Base-by-base conservation (phyloP, 2,113 vertebrate species). In the Lonchura striata region DNA sequence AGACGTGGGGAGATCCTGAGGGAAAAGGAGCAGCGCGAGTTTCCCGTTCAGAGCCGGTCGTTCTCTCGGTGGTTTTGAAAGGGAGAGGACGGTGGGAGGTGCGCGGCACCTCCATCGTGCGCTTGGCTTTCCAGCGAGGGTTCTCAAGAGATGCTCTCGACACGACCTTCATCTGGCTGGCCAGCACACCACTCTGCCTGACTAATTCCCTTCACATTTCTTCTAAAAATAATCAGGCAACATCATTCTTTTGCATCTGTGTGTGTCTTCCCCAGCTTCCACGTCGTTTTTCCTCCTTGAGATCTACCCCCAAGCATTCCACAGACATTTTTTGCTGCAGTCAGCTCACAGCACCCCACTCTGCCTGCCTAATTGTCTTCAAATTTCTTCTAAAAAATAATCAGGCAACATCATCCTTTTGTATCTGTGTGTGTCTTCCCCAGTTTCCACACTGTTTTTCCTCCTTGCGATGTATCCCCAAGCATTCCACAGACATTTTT, bases 21-120 rank as follows among this genome's bases (percentile, higher is more conserved):
- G 27, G 59, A 3, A 19, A 19, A 17, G 27, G 8, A 31, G 66
- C 20, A 0, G 15, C 0, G 1, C 1, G 23, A 17, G 35, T 7
- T 75, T 56, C 33, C 63, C 31, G 1, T 4, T 46, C 33, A 4
- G 24, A 22, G 0, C 31, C 11, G 8, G 15, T 11, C 28, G 12
- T 35, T 7, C 24, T 31, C 13, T 15, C 10, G 2, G 4, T 28
- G 39, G 11, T 39, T 39, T 64, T 39, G 10, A 6, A 31, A 20
- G 13, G 10, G 64, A 18, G 35, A 35, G 71, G 21, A 6, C 11
- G 30, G 54, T 3, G 46, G 50, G 41, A 82, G 66, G 41, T 57
- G 75, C 19, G 10, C 7, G 49, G 15, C 53, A 6, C 10, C 59
- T 28, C 64, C 52, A 0, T 27, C 4, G 1, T 0, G 6, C 4